Base-by-base conservation (phyloP, 2,888 invertebrate genomes). In the Melolontha melolontha region DNA sequence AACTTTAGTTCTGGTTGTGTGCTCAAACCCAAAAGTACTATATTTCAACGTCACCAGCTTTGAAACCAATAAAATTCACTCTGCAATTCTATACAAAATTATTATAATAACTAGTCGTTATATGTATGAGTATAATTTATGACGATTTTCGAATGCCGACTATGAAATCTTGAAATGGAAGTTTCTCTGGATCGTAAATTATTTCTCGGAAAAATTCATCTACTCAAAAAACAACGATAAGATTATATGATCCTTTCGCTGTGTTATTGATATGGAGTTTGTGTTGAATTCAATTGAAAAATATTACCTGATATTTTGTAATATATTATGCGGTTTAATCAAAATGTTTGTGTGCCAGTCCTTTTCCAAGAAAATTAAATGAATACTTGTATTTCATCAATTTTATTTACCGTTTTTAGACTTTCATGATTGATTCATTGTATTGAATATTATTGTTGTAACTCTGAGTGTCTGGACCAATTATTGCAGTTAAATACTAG, bases 81-180 rank as follows among this genome's bases (percentile, higher is more conserved):
- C 72, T 70, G 73, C 69, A 68, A 73, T 73, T 71, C 75, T 71
- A 74, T 75, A 75, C 77, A 76, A 76, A 78, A 79, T 78, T 73
- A 78, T 79, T 79, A 75, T 78, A 77, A 78, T 78, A 77, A 78
- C 75, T 75, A 76, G 76, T 75, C 73, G 76, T 77, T 74, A 74
- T 75, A 71, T 73, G 68, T 42, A 62, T 68, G 72, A 66, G 70
- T 66, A 77, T 76, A 76, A 77, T 78, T 78, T 78, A 78, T 70
- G 77, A 72, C 70, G 67, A 70, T 72, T 75, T 73, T 71, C 64
- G 69, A 70, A 55, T 70, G 72, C 68, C 66, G 67, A 65, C 74
- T 51, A 51, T 51, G 50, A 51, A 67, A 50, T 42, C 59, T 50
- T 22, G 55, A 59, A 62, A 62, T 62, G 47, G 47, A 47, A 62